These are phyloP conservation scores for Epinephelus malabaricus DNA, from an alignment of 2,797 vertebrate species.

Conservation along the genomic window DNA sequence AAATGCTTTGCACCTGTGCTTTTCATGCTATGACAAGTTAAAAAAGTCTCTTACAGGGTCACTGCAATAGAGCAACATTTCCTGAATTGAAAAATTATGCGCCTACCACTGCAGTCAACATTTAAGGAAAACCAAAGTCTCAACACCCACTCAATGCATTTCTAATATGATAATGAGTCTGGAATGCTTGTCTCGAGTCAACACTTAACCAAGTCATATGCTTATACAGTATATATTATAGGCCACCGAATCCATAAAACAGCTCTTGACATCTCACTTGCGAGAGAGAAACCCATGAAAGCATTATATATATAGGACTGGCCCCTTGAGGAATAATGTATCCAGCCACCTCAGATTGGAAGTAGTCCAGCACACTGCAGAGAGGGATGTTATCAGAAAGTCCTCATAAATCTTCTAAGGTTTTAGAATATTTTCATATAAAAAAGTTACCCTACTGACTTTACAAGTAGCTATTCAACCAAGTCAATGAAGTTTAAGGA, in stretches of 20 bases:
- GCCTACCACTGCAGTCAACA: not conserved
- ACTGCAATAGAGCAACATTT: not conserved
- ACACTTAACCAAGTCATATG: conserved; percentile 16
- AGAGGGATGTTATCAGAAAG: conserved; percentile 23
- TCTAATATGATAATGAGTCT: conserved; percentile 11
- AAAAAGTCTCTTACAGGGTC: conserved; percentile 22
- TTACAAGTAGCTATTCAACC: conserved; percentile 8
- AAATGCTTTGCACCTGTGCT: conserved; percentile 26
- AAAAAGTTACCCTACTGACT: not conserved
- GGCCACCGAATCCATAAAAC: conserved; percentile 6
- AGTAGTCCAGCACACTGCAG: conserved; percentile 12
- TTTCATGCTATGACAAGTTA: not conserved
- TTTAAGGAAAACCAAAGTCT: conserved; percentile 1
- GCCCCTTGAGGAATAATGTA: conserved; percentile 7
- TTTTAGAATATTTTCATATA: conserved; percentile 12
- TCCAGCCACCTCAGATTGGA: conserved; percentile 15
- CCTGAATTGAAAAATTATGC: not conserved
- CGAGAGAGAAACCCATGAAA: conserved; percentile 24
- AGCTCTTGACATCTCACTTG: conserved; percentile 16
- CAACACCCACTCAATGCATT: conserved; percentile 1
- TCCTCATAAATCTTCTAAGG: not conserved
- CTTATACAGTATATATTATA: conserved; percentile 14
- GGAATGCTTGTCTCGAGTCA: conserved; percentile 5
- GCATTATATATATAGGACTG: conserved; percentile 20
- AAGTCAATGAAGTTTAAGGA: not conserved